Evolutionary conservation across 2,888 invertebrate genomes (phyloP).

Genomic region (Lampropteryx suffumata): DNA sequence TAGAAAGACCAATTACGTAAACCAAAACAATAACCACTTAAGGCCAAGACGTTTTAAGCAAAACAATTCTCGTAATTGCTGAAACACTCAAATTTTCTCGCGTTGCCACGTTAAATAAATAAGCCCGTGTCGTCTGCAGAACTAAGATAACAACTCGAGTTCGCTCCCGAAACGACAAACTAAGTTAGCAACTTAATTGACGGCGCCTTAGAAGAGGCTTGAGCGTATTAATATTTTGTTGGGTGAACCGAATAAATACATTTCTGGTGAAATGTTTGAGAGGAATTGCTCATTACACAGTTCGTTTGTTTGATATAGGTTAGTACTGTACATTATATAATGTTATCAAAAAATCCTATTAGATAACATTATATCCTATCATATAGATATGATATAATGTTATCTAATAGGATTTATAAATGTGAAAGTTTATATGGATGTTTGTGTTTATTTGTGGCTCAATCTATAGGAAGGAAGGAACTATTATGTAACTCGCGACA

Average conservation of each 20-base stretch:
- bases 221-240: constrained; percentile 35
- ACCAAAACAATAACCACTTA: constrained; percentile 13
- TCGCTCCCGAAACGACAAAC: constrained; percentile 52
- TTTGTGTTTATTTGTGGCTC: no score
- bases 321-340: no score
- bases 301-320: background rate
- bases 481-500: no score
- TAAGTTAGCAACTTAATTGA: constrained; percentile 60
- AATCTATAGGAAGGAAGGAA: no score
- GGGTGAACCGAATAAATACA: constrained; percentile 33
- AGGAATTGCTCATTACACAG: constrained; percentile 4
- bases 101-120: constrained; percentile 58
- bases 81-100: constrained; percentile 49
- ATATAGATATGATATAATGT: no score
- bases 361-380: no score
- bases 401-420: no score
- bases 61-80: constrained; percentile 44
- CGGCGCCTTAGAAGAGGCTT: constrained; percentile 36
- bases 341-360: no score
- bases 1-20: constrained; percentile 1
- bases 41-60: constrained; percentile 29
- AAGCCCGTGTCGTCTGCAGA: constrained; percentile 61
- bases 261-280: constrained; percentile 13
- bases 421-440: no score
- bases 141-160: constrained; percentile 61